Evolutionary conservation across 2,113 vertebrate species (phyloP).

Genomic region (Clarias macrocephalus): DNA sequence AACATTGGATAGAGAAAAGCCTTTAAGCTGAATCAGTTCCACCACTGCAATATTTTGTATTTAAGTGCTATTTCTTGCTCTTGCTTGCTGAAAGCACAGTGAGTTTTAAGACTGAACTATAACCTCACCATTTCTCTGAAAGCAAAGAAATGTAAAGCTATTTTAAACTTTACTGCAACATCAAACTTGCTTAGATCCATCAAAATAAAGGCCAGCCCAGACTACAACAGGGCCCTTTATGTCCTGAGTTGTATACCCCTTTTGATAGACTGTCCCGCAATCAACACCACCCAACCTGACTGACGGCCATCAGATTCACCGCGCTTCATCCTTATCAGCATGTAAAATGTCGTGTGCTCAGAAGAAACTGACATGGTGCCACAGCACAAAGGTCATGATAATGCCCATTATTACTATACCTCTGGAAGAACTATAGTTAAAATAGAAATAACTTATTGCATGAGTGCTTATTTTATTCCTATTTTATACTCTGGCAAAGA

Average conservation of each 20-base stretch:
- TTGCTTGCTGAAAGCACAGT: constrained; percentile 18
- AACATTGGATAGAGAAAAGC: constrained; percentile 21
- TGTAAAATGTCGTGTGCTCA: background rate
- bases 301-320: constrained; percentile 4
- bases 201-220: constrained; percentile 59
- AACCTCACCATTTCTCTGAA: constrained; percentile 39
- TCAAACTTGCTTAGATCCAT: constrained; percentile 48
- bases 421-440: background rate
- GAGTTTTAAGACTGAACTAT: constrained; percentile 19
- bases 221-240: constrained; percentile 50
- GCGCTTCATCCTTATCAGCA: constrained; percentile 26
- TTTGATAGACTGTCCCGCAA: constrained; percentile 37
- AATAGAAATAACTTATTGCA: constrained; percentile 1
- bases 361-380: constrained; percentile 7
- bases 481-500: background rate
- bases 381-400: background rate
- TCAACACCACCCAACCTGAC: constrained; percentile 9
- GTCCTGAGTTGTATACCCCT: constrained; percentile 12
- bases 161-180: constrained; percentile 39
- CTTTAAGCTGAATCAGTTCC: constrained; percentile 41
- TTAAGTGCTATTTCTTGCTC: constrained; percentile 72
- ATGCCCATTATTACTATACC: constrained; percentile 9
- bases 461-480: background rate
- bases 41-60: constrained; percentile 51
- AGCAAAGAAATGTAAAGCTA: constrained; percentile 44